Percentiles rank a stretch among this genome's conserved stretches.
These are phyloP conservation scores for Labeo catla DNA, from an alignment of 2,113 vertebrate genomes.

Conservation along the genomic window DNA sequence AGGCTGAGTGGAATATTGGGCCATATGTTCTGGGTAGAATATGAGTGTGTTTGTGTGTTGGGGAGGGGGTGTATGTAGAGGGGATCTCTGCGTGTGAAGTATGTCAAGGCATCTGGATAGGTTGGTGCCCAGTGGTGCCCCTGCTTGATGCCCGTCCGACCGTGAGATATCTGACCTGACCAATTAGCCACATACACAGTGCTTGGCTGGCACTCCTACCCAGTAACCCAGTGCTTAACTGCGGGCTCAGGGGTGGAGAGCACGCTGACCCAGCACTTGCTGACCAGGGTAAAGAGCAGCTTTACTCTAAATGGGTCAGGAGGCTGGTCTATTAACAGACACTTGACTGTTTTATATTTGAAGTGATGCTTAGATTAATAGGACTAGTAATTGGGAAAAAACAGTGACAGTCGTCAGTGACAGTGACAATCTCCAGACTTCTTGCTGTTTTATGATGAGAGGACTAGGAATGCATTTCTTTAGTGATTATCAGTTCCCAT, in stretches of 20 bases:
- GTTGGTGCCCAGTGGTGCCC: conserved; percentile 64
- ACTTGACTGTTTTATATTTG: conserved; percentile 2
- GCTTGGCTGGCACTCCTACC: conserved; percentile 70
- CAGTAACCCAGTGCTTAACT: conserved; percentile 37
- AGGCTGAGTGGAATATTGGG: conserved; percentile 31
- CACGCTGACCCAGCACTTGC: conserved; percentile 25
- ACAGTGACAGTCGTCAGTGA: no score
- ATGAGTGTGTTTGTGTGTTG: conserved; percentile 62
- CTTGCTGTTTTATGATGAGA: neutral
- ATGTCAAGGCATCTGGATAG: conserved; percentile 77
- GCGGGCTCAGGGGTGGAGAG: conserved; percentile 10
- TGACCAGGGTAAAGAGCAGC: conserved; percentile 28
- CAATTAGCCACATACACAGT: conserved; percentile 78
- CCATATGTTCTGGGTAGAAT: conserved; percentile 74
- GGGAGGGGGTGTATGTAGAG: conserved; percentile 63
- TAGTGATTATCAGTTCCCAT: neutral
- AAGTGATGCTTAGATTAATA: neutral
- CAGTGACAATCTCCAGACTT: neutral
- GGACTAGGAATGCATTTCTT: neutral
- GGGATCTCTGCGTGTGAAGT: conserved; percentile 61
- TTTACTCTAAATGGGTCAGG: conserved; percentile 45
- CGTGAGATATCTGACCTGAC: conserved; percentile 81
- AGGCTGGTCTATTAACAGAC: conserved; percentile 27
- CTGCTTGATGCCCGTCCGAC: conserved; percentile 68
- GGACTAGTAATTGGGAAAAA: no score